phyloP scores from a whole-genome alignment of 2,113 vertebrate species.

The Labrus mixtus region DNA sequence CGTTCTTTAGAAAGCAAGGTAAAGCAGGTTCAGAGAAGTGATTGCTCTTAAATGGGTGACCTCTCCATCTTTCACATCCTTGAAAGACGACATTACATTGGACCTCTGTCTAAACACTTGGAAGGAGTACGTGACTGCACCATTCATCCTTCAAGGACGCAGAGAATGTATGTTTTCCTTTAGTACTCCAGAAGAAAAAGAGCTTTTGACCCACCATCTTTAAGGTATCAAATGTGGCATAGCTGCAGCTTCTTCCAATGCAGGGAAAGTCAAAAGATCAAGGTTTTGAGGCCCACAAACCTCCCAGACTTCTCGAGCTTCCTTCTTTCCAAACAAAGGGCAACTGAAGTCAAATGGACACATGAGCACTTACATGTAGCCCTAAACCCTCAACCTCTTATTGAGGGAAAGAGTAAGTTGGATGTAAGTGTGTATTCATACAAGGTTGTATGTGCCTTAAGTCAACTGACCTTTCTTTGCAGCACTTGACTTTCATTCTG shows the following conservation, averaged over 20 bases:
- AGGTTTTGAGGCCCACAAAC: constrained; percentile 33
- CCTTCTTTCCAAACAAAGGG: constrained; percentile 38
- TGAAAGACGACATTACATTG: constrained; percentile 40
- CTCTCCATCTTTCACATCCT: constrained; percentile 43
- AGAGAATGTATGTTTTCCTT: constrained; percentile 54
- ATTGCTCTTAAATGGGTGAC: constrained; percentile 60
- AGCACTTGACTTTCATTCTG: constrained; percentile 60
- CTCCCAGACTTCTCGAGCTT: constrained; percentile 36
- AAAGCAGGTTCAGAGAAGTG: constrained; percentile 26
- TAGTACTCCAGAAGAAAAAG: constrained; percentile 41
- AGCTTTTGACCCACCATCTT: constrained; percentile 48
- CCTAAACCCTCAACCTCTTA: constrained; percentile 33
- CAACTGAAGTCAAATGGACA: constrained; percentile 36
- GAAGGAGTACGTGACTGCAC: constrained; percentile 40
- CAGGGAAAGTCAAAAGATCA: constrained; percentile 49
- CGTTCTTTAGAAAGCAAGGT: background rate
- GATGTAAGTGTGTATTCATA: constrained; percentile 36
- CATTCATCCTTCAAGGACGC: constrained; percentile 55
- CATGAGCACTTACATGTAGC: constrained; percentile 33
- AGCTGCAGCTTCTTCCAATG: constrained; percentile 29
- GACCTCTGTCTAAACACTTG: constrained; percentile 36
- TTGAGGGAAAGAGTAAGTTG: constrained; percentile 21
- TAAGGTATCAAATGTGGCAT: constrained; percentile 44
- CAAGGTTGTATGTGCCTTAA: background rate
- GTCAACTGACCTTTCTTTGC: constrained; percentile 68